Conservation (phyloP, 2,797 vertebrate genomes). For the Paratrypauchen microcephalus region DNA sequence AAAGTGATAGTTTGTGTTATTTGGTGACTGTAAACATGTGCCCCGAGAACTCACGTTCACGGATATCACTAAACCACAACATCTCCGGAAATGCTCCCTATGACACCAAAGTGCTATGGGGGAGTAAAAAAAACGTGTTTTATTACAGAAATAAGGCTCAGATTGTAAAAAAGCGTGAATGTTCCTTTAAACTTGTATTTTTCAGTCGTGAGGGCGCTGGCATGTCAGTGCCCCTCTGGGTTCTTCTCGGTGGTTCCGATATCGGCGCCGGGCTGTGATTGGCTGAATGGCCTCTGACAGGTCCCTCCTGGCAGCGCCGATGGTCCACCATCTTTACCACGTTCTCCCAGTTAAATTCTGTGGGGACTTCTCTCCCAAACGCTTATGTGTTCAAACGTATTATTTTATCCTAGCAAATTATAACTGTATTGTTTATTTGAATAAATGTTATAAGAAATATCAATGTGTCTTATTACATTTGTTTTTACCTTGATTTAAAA, state of each 20-base stretch:
- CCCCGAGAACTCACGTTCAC: no score
- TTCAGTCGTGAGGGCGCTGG: constrained; percentile 62
- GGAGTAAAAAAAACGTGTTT: no score
- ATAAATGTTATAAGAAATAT: constrained; percentile 81
- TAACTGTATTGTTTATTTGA: constrained; percentile 82
- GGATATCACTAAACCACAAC: no score
- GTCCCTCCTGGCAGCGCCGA: constrained; percentile 68
- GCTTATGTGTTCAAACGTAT: constrained; percentile 77
- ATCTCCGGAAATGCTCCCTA: no score
- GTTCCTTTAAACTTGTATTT: constrained; percentile 64
- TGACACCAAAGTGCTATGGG: no score
- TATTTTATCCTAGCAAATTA: constrained; percentile 77
- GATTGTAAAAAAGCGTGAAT: no score
- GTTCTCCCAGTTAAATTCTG: constrained; percentile 66
- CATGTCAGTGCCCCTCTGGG: constrained; percentile 66
- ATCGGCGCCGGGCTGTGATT: constrained; percentile 67
- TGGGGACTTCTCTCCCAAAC: constrained; percentile 67
- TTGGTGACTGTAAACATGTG: no score
- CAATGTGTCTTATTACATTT: constrained; percentile 73
- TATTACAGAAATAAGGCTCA: no score
- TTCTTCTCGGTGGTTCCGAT: constrained; percentile 60
- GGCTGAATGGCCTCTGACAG: constrained; percentile 58
- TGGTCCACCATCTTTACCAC: constrained; percentile 69
- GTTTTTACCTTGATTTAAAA: constrained; percentile 50
- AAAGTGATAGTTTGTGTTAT: no score